Evolutionary conservation across 1,140 invertebrate species (phyloP).

Genomic region (Lepidurus packardi): DNA sequence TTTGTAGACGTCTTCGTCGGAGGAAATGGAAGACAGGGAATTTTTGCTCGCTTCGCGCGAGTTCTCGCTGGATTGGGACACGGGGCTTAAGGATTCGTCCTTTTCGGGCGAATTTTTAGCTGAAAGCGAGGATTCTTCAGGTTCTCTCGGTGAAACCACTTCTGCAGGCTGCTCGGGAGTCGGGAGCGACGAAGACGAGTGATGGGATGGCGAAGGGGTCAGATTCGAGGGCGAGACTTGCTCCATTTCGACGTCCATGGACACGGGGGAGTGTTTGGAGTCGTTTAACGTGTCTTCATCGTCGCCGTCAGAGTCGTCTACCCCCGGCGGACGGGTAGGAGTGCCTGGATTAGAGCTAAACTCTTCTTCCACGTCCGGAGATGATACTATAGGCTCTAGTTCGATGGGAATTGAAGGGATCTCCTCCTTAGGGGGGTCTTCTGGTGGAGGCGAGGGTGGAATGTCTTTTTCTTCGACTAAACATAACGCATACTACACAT

Average conservation of each 20-base stretch:
- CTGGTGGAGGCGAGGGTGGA: slow-evolving; percentile 23
- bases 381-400: neutral
- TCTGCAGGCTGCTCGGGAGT: neutral
- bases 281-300: slow-evolving; percentile 32
- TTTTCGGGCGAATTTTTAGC: slow-evolving; percentile 45
- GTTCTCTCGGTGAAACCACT: neutral
- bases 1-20: slow-evolving; percentile 50
- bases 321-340: neutral
- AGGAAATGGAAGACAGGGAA: slow-evolving; percentile 44
- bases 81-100: slow-evolving; percentile 44
- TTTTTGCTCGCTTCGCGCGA: slow-evolving; percentile 40
- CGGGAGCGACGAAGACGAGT: neutral
- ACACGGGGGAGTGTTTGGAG: slow-evolving; percentile 38
- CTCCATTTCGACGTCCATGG: slow-evolving; percentile 36
- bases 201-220: slow-evolving; percentile 32
- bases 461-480: neutral
- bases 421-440: neutral
- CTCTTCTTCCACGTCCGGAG: neutral
- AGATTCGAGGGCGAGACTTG: slow-evolving; percentile 35
- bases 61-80: slow-evolving; percentile 35
- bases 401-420: neutral
- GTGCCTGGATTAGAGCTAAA: neutral
- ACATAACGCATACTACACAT: neutral
- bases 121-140: slow-evolving; percentile 9
- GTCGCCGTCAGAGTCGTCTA: slow-evolving; percentile 24